Conservation (phyloP, 1,140 invertebrate genomes). For the Geopemphigus sp. region DNA sequence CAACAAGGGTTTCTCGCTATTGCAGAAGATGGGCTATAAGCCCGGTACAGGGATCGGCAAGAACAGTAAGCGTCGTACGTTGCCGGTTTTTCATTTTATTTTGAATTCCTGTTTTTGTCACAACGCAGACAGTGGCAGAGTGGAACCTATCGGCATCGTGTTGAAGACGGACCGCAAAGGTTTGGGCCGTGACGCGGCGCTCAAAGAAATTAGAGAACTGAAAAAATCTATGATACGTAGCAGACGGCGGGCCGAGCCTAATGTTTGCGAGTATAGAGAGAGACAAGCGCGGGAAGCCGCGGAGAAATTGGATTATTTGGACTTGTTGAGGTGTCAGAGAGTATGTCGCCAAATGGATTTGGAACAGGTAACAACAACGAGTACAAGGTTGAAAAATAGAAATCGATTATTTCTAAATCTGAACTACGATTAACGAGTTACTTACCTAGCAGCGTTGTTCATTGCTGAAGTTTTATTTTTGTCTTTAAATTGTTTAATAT, state of each 20-base stretch:
- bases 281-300: slow-evolving; percentile 61
- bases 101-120: neutral
- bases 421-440: too few species aligned
- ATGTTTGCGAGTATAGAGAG: slow-evolving; percentile 63
- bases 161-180: slow-evolving; percentile 70
- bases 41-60: slow-evolving; percentile 72
- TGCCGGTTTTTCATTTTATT: neutral
- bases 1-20: slow-evolving; percentile 73
- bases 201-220: slow-evolving; percentile 57
- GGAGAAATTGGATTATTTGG: slow-evolving; percentile 60
- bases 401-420: too few species aligned
- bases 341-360: slow-evolving; percentile 73
- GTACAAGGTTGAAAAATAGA: too few species aligned
- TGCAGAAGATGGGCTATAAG: slow-evolving; percentile 81
- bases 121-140: slow-evolving; percentile 59
- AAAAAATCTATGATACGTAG: slow-evolving; percentile 55
- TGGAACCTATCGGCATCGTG: slow-evolving; percentile 72
- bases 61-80: slow-evolving; percentile 56
- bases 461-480: too few species aligned
- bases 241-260: slow-evolving; percentile 57
- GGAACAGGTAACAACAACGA: slow-evolving; percentile 51
- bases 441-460: too few species aligned
- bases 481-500: too few species aligned
- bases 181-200: slow-evolving; percentile 66
- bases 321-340: slow-evolving; percentile 71